Evolutionary conservation across 1,140 invertebrate genomes (phyloP).

Genomic region (Agraylea sexmaculata): DNA sequence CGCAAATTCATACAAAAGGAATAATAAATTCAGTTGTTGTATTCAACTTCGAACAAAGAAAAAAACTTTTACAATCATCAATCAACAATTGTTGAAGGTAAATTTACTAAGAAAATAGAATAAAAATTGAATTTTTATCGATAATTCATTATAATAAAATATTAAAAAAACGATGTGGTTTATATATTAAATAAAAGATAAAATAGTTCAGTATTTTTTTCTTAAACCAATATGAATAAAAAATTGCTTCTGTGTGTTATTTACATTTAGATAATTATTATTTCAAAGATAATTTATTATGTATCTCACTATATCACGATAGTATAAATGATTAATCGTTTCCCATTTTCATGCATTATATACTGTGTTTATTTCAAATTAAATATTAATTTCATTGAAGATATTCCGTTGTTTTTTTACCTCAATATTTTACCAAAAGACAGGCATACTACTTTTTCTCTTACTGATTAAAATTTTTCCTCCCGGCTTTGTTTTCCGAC

Average conservation of each 20-base stretch:
- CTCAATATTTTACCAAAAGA: neutral
- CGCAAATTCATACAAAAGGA: too few relatives aligned
- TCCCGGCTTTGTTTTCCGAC: too few relatives aligned
- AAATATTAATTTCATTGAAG: too few relatives aligned
- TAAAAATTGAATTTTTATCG: neutral
- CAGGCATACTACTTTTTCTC: too few relatives aligned
- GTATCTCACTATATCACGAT: neutral
- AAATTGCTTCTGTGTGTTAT: neutral
- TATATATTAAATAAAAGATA: neutral
- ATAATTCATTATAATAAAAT: too few relatives aligned
- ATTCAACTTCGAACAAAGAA: too few relatives aligned
- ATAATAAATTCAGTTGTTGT: too few relatives aligned
- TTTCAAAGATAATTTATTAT: neutral
- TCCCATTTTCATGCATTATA: neutral
- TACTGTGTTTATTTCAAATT: too few relatives aligned
- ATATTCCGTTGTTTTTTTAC: neutral
- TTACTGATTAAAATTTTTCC: too few relatives aligned
- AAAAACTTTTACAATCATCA: neutral
- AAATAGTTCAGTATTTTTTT: neutral
- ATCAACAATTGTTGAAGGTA: neutral
- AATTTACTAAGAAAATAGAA: neutral
- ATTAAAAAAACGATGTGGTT: neutral
- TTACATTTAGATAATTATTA: neutral
- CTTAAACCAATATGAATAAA: neutral
- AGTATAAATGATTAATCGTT: neutral